These are phyloP conservation scores for Spatulosminthurus flaviceps DNA, from an alignment of 2,888 invertebrate genomes.

Conservation along the genomic window DNA sequence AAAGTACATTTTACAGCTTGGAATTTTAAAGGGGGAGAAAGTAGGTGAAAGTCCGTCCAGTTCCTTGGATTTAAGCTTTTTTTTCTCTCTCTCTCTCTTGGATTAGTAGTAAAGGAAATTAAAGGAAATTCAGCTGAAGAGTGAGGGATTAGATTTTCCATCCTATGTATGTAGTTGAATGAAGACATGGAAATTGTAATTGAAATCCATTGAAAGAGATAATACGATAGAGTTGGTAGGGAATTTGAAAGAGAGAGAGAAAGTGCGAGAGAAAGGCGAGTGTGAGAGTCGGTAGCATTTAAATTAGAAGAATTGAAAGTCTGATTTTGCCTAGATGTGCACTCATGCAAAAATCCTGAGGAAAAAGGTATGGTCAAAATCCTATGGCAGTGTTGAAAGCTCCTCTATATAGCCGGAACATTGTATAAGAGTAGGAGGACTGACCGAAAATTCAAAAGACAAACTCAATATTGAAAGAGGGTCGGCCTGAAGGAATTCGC, in stretches of 20 bases:
- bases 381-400: too few relatives aligned
- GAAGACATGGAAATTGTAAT: background rate
- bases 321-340: constrained; percentile 10
- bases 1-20: too few relatives aligned
- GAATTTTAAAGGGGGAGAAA: too few relatives aligned
- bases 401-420: too few relatives aligned
- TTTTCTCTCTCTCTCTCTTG: background rate
- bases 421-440: background rate
- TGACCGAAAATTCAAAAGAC: constrained; percentile 45
- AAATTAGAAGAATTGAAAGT: constrained; percentile 8
- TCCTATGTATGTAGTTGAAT: background rate
- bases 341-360: background rate
- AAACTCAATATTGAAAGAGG: constrained; percentile 52
- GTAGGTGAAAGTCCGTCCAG: background rate
- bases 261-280: background rate
- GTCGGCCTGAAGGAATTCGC: constrained; percentile 47
- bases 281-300: background rate
- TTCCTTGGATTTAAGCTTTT: background rate
- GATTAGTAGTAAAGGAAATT: background rate
- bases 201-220: constrained; percentile 4
- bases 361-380: constrained; percentile 20
- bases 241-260: background rate
- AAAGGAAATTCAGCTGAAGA: constrained; percentile 4
- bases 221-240: background rate
- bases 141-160: background rate